A percentile compares a stretch with the other conserved stretches of the same genome.
phyloP scores from a whole-genome alignment of 2,888 invertebrate species.

The Norana najaformis region DNA sequence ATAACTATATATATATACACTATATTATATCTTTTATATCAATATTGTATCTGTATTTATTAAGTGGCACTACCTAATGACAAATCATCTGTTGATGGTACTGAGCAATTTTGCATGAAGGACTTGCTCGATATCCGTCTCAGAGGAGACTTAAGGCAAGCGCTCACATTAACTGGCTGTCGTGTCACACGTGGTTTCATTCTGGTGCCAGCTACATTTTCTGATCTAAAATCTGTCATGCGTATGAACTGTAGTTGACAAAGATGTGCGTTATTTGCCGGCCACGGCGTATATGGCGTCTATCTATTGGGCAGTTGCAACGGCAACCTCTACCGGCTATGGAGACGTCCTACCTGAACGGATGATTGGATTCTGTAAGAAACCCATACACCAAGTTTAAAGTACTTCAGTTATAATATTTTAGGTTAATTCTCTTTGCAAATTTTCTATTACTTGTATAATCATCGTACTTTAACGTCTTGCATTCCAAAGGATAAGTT shows the following conservation, averaged over 20 bases:
- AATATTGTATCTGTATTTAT: too few relatives aligned
- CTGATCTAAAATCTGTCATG: not conserved
- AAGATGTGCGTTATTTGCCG: not conserved
- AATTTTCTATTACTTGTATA: too few relatives aligned
- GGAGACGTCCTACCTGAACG: conserved; percentile 37
- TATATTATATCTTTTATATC: too few relatives aligned
- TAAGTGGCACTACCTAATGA: too few relatives aligned
- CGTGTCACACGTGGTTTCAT: too few relatives aligned
- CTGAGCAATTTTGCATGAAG: not conserved
- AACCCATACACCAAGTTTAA: not conserved
- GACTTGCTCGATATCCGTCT: not conserved
- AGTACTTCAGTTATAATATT: too few relatives aligned
- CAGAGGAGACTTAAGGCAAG: not conserved
- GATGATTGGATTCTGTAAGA: not conserved
- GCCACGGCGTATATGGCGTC: conserved; percentile 32
- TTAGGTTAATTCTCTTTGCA: not conserved
- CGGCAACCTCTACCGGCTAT: conserved; percentile 46
- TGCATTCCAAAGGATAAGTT: not conserved
- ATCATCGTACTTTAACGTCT: not conserved
- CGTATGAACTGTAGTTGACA: not conserved
- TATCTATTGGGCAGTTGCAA: conserved; percentile 44
- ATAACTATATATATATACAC: too few relatives aligned
- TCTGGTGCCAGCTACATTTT: not conserved
- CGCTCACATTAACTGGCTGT: not conserved
- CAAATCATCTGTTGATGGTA: too few relatives aligned